A percentile compares a stretch with the other conserved stretches of the same genome.
Evolutionary conservation across 2,888 invertebrate species (phyloP).

Genomic region (Drosophila suboccidentalis): DNA sequence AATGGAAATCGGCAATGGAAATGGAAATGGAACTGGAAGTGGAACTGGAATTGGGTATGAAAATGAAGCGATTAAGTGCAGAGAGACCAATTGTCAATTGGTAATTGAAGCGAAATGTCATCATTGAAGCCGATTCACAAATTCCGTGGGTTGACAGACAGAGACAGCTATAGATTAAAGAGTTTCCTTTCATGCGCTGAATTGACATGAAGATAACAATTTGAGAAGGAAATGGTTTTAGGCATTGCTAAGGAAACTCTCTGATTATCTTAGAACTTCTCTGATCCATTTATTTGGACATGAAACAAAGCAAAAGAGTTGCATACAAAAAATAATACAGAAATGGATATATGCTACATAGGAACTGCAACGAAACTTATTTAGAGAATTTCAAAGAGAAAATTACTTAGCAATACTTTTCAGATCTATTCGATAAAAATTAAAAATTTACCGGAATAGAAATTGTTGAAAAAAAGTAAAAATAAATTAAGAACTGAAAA

Average conservation of each 20-base stretch:
- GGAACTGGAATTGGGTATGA: conserved; percentile 14
- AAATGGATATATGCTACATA: background rate
- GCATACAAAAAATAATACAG: background rate
- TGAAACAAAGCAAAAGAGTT: background rate
- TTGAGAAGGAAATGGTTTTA: background rate
- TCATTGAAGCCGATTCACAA: background rate
- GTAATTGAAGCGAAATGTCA: conserved; percentile 33
- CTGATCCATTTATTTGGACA: background rate
- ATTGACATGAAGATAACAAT: background rate
- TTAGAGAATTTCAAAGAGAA: background rate
- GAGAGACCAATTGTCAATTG: conserved; percentile 10
- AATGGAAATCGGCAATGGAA: conserved; percentile 28
- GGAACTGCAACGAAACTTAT: background rate
- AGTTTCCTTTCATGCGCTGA: background rate
- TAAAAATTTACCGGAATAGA: too few species aligned
- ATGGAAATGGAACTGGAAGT: conserved; percentile 6
- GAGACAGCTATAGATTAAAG: background rate
- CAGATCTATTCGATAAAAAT: background rate
- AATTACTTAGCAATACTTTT: background rate
- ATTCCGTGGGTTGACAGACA: conserved; percentile 11
- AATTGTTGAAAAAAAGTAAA: background rate
- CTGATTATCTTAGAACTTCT: background rate
- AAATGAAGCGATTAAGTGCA: conserved; percentile 53
- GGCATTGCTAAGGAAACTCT: background rate
- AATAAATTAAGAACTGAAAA: background rate